phyloP scores from a whole-genome alignment of 2,113 vertebrate species.

The Aphyosemion australe region DNA sequence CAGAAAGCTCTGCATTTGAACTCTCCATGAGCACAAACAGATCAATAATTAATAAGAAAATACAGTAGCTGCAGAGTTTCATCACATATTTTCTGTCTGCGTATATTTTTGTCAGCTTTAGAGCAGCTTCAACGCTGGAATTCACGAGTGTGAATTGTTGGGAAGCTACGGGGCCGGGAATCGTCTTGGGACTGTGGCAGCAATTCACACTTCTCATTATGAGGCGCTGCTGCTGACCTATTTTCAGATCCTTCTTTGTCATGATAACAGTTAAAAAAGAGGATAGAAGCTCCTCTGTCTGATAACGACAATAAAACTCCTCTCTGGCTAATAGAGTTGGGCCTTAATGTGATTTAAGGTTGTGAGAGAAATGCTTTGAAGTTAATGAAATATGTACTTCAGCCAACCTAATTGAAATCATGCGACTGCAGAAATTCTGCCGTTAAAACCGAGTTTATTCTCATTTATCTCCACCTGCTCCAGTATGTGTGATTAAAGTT shows the following conservation, averaged over 20 bases:
- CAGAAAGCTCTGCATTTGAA: too few relatives aligned
- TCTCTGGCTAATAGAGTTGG: slow-evolving; percentile 23
- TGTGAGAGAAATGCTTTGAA: slow-evolving; percentile 17
- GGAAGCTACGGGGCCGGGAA: slow-evolving; percentile 20
- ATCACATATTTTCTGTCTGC: neutral
- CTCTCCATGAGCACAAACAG: too few relatives aligned
- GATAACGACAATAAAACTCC: slow-evolving; percentile 22
- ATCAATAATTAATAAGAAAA: too few relatives aligned
- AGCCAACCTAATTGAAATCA: neutral
- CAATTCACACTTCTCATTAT: slow-evolving; percentile 21
- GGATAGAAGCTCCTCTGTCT: slow-evolving; percentile 19
- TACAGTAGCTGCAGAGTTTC: neutral
- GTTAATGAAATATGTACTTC: neutral
- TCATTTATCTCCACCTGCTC: too few relatives aligned
- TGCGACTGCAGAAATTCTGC: neutral
- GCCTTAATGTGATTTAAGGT: slow-evolving; percentile 33
- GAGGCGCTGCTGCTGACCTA: slow-evolving; percentile 39
- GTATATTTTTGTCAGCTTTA: slow-evolving; percentile 9
- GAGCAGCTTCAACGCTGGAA: slow-evolving; percentile 4
- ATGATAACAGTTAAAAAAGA: neutral
- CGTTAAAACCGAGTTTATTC: too few relatives aligned
- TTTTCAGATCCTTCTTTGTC: slow-evolving; percentile 37
- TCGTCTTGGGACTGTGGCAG: slow-evolving; percentile 41
- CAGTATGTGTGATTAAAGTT: too few relatives aligned
- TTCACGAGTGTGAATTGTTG: slow-evolving; percentile 15